phyloP scores from a whole-genome alignment of 2,888 invertebrate species.

The Bellardia pandia region DNA sequence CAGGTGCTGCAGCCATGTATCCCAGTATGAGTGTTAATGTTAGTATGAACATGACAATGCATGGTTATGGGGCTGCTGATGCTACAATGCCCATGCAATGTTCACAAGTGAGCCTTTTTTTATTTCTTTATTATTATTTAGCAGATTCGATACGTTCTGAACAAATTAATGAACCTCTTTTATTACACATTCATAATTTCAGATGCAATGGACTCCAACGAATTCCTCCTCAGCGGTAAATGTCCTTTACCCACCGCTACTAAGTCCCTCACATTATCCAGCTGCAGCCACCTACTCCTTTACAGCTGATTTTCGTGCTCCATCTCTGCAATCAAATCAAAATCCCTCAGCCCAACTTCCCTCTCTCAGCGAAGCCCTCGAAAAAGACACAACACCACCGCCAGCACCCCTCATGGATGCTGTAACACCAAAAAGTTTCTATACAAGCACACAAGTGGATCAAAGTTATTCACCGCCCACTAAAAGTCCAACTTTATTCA shows the following conservation, averaged over 20 bases:
- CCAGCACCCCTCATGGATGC: slow-evolving; percentile 78
- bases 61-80: slow-evolving; percentile 86
- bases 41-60: slow-evolving; percentile 98
- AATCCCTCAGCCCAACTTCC: slow-evolving; percentile 84
- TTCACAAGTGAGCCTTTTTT: slow-evolving; percentile 86
- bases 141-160: background rate
- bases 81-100: slow-evolving; percentile 85
- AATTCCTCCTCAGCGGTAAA: slow-evolving; percentile 86
- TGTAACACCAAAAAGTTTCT: slow-evolving; percentile 80
- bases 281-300: slow-evolving; percentile 91
- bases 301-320: slow-evolving; percentile 91
- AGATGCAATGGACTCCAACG: slow-evolving; percentile 91
- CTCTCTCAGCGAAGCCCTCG: slow-evolving; percentile 75
- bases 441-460: slow-evolving; percentile 79
- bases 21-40: slow-evolving; percentile 98
- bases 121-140: slow-evolving; percentile 40
- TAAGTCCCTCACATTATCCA: slow-evolving; percentile 88
- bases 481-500: slow-evolving; percentile 79
- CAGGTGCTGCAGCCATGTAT: slow-evolving; percentile 86
- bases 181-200: slow-evolving; percentile 23
- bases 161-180: background rate
- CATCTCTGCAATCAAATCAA: slow-evolving; percentile 78
- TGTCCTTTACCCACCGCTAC: slow-evolving; percentile 88
- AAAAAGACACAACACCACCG: slow-evolving; percentile 80
- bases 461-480: slow-evolving; percentile 82